Evolutionary conservation across 2,888 invertebrate genomes (phyloP), one percentile per base, ranked within the genome.

Genomic region (Xylota sylvarum): DNA sequence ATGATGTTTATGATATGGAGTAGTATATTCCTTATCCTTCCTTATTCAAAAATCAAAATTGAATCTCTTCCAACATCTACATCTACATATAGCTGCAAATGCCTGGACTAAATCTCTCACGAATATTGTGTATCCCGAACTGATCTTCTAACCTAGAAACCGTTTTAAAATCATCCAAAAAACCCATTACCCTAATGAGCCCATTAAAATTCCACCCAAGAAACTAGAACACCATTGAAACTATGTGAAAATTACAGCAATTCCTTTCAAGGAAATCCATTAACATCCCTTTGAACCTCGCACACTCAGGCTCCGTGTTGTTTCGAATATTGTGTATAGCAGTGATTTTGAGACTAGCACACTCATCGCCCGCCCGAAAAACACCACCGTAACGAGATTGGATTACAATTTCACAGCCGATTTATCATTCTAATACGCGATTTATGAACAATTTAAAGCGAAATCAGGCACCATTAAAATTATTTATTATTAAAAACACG

Each of bases 391-490:
- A 27, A 56, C 56, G 73, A 81, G 87, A 88, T 90, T 90, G 88
- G 82, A 85, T 88, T 89, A 89, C 89, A 89, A 89, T 89, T 89
- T 90, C 88, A 88, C 89, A 87, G 84, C 87, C 90, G 90, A 91
- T 92, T 91, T 91, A 91, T 92, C 91, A 91, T 91, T 91, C 91
- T 92, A 92, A 91, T 89, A 88, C 89, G 89, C 88, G 88, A 89
- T 91, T 90, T 90, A 89, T 89, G 89, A 89, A 89, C 89, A 90
- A 89, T 89, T 90, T 89, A 89, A 89, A 90, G 89, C 88, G 89
- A 89, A 89, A 90, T 89, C 89, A 89, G 85, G 73, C 84, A 83
- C 89, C 88, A 89, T 89, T 88, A 89, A 88, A 89, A 89, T 90
- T 89, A 90, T 90, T 90, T 90, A 90, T 90, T 89, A 88, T 86